Percentiles rank a stretch among this genome's conserved stretches.
Evolutionary conservation across 2,797 vertebrate genomes (phyloP).

Genomic region (Leptodactylus fallax): DNA sequence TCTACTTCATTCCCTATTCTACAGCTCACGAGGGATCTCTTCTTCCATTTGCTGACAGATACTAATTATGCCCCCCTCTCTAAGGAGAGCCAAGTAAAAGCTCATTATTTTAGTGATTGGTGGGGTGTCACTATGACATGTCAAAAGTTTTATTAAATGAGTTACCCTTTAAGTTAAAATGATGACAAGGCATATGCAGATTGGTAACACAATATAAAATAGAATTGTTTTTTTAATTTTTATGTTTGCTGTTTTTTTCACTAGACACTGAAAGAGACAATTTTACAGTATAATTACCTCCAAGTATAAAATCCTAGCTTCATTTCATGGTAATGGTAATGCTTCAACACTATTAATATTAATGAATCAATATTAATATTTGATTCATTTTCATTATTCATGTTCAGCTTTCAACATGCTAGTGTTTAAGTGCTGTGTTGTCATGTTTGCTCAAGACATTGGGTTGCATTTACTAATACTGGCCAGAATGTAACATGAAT

Average conservation of each 20-base stretch:
- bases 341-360: background rate
- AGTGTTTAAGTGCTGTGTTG: background rate
- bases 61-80: too few relatives aligned
- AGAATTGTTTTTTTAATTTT: background rate
- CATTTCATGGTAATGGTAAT: background rate
- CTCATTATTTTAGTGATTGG: too few relatives aligned
- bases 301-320: background rate
- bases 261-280: background rate
- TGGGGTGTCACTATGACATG: too few relatives aligned
- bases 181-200: too few relatives aligned
- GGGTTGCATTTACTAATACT: background rate
- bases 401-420: conserved; percentile 18
- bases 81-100: too few relatives aligned
- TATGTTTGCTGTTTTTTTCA: background rate
- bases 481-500: background rate
- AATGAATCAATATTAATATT: background rate
- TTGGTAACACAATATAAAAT: too few relatives aligned
- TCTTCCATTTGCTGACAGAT: too few relatives aligned
- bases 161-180: too few relatives aligned
- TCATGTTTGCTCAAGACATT: background rate
- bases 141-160: too few relatives aligned
- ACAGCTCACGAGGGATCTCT: too few relatives aligned
- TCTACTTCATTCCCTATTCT: too few relatives aligned
- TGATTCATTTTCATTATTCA: background rate
- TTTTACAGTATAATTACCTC: background rate